phyloP scores from a whole-genome alignment of 2,888 invertebrate genomes.

The Hirtodrosophila duncani region DNA sequence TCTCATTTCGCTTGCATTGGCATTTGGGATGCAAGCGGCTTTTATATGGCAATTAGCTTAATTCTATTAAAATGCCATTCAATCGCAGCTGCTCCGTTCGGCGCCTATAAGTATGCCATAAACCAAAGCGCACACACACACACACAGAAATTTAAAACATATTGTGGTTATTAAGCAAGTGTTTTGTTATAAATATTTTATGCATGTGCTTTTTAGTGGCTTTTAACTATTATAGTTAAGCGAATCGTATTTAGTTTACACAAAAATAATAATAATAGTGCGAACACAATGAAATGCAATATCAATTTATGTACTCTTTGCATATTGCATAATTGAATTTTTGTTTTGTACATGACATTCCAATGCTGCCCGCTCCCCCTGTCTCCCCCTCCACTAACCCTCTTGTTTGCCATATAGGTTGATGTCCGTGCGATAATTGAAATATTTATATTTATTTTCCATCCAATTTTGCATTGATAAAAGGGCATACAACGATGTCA shows the following conservation, averaged over 20 bases:
- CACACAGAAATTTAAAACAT: too few relatives aligned
- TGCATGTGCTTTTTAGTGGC: too few relatives aligned
- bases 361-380: neutral
- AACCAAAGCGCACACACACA: too few relatives aligned
- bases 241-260: too few relatives aligned
- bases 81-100: neutral
- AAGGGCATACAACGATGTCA: constrained; percentile 43
- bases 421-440: constrained; percentile 59
- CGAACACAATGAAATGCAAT: constrained; percentile 53
- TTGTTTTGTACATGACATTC: constrained; percentile 33
- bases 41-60: constrained; percentile 62
- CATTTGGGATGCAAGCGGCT: constrained; percentile 15
- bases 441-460: constrained; percentile 73
- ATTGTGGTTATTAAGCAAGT: neutral
- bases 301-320: constrained; percentile 70
- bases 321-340: constrained; percentile 73
- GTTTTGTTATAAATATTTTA: constrained; percentile 6
- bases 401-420: constrained; percentile 10
- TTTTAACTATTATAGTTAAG: too few relatives aligned
- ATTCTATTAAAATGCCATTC: constrained; percentile 62
- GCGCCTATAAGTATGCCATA: constrained; percentile 22
- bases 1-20: constrained; percentile 22
- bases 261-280: constrained; percentile 33
- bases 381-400: neutral
- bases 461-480: constrained; percentile 63